Percentiles rank a stretch among this genome's conserved stretches.
phyloP scores from a whole-genome alignment of 2,797 vertebrate genomes.

The Poecile montanus region DNA sequence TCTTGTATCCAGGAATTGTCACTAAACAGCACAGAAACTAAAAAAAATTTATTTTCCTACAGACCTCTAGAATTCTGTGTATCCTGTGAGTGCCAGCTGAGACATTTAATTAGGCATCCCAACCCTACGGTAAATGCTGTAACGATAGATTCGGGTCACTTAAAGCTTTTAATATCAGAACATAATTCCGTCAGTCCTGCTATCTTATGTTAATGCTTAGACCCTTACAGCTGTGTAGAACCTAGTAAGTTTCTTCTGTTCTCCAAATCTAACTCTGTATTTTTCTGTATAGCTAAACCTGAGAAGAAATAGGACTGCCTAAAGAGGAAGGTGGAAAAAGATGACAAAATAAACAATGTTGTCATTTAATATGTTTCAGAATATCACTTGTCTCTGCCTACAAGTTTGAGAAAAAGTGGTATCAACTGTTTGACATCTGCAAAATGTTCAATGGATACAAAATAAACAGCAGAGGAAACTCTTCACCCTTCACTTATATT shows the following conservation, averaged over 20 bases:
- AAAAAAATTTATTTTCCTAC: neutral
- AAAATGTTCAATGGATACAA: neutral
- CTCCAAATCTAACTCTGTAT: neutral
- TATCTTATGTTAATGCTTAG: neutral
- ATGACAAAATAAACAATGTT: neutral
- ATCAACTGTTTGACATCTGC: neutral
- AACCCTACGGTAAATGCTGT: fast-evolving
- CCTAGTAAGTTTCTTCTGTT: neutral
- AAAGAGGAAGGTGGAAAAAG: neutral
- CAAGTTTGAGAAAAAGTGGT: neutral
- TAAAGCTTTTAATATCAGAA: neutral
- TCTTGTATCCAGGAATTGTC: neutral
- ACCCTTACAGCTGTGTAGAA: neutral
- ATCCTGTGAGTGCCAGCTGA: neutral
- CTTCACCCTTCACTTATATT: neutral
- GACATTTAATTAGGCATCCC: neutral
- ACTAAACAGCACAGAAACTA: neutral
- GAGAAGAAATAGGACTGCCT: neutral
- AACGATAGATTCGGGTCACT: neutral
- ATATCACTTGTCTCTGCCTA: neutral
- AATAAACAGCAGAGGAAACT: neutral
- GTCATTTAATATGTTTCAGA: neutral
- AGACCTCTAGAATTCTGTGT: neutral
- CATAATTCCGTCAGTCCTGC: neutral
- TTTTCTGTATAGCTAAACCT: neutral